Conservation (phyloP, 2,113 vertebrate genomes). For the Cyanoderma ruficeps region DNA sequence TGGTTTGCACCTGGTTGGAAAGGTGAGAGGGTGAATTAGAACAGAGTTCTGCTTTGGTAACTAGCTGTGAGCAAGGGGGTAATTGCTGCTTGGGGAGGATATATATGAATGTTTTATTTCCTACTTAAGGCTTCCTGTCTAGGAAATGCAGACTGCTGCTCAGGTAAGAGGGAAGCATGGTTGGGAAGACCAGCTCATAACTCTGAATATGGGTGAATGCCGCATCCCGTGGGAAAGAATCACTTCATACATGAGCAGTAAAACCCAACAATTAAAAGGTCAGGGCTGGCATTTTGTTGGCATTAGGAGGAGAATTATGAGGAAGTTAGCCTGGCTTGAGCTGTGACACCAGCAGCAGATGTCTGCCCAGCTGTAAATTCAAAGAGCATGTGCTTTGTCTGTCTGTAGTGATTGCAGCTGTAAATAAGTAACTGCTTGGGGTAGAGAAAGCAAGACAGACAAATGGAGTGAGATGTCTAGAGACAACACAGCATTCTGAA, state of each 20-base stretch:
- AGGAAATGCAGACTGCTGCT: background rate
- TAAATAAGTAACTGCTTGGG: background rate
- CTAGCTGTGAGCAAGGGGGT: background rate
- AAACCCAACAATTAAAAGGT: background rate
- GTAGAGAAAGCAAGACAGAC: background rate
- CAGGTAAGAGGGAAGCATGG: background rate
- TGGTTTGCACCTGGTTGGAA: background rate
- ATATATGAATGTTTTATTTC: background rate
- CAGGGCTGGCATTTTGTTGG: background rate
- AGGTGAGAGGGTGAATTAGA: background rate
- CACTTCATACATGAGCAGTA: background rate
- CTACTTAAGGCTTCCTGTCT: background rate
- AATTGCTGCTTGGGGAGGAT: background rate
- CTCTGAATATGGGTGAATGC: background rate
- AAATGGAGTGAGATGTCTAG: background rate
- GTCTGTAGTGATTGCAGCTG: background rate
- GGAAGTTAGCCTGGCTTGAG: background rate
- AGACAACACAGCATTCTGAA: background rate
- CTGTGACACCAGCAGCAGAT: background rate
- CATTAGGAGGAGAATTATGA: background rate
- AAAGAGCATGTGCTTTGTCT: background rate
- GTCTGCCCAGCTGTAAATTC: background rate
- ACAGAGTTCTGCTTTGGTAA: background rate
- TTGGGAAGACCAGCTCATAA: background rate
- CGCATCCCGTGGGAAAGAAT: background rate